Evolutionary conservation across 2,113 vertebrate species (phyloP).

Genomic region (Narcine bancroftii): DNA sequence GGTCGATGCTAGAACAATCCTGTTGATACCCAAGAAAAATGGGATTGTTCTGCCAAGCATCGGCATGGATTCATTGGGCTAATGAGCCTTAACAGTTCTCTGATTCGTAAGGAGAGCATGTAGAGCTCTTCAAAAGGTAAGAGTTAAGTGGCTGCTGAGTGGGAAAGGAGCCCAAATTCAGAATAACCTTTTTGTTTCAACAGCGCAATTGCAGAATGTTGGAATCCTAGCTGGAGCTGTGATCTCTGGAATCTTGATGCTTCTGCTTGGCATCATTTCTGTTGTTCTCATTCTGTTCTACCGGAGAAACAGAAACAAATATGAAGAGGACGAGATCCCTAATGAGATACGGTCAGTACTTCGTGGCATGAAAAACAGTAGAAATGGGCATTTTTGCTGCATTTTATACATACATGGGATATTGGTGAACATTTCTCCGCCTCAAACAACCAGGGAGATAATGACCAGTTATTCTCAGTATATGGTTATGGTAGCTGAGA

Average conservation of each 20-base stretch:
- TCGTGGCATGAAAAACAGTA: background rate
- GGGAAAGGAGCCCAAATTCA: background rate
- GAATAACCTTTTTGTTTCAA: constrained; percentile 41
- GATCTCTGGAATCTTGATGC: constrained; percentile 69
- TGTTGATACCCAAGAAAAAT: too few species aligned
- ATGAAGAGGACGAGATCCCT: constrained; percentile 94
- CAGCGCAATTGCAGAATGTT: constrained; percentile 81
- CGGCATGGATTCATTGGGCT: too few species aligned
- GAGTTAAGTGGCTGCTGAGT: background rate
- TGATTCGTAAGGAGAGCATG: too few species aligned
- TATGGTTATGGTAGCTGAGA: background rate
- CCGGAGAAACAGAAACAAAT: constrained; percentile 93
- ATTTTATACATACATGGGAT: background rate
- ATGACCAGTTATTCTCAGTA: background rate
- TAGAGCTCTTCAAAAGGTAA: background rate
- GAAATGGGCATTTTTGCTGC: background rate
- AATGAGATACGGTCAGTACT: constrained; percentile 88
- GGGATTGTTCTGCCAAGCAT: too few species aligned
- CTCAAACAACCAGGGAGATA: too few species aligned
- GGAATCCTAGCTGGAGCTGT: constrained; percentile 84
- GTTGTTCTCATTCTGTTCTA: constrained; percentile 83
- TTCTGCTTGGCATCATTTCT: constrained; percentile 73
- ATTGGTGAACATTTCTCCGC: background rate
- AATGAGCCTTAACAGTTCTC: too few species aligned
- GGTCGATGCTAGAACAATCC: too few species aligned